These are phyloP conservation scores for Amphipoea lucens DNA, from an alignment of 2,888 invertebrate genomes.

Conservation along the genomic window DNA sequence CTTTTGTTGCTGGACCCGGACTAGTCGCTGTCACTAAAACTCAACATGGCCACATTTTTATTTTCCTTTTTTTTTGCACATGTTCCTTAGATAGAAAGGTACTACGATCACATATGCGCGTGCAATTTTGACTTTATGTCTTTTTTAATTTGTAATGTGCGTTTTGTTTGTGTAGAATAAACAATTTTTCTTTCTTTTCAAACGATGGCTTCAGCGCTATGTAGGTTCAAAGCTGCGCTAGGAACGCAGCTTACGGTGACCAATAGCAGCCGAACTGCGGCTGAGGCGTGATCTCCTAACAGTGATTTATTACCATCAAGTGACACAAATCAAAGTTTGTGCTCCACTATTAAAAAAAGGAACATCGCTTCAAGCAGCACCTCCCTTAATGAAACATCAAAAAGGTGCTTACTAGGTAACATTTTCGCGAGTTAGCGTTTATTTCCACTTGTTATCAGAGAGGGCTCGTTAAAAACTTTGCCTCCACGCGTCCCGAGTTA, in stretches of 20 bases:
- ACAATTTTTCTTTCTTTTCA: neutral
- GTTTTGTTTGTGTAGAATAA: too few relatives aligned
- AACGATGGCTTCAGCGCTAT: neutral
- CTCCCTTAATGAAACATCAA: conserved; percentile 22
- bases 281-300: neutral
- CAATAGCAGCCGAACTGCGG: neutral
- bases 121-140: neutral
- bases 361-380: neutral
- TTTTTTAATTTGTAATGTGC: too few relatives aligned
- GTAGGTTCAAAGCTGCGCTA: neutral
- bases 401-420: conserved; percentile 51
- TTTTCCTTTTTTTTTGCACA: neutral
- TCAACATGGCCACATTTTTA: neutral
- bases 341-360: neutral
- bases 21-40: neutral
- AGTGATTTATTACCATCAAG: too few relatives aligned
- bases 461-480: conserved; percentile 64
- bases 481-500: conserved; percentile 27
- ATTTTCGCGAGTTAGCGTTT: conserved; percentile 46
- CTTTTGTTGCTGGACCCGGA: neutral
- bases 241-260: neutral
- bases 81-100: neutral
- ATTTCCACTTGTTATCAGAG: conserved; percentile 52
- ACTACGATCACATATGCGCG: neutral
- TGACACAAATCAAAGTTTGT: neutral